phyloP scores from a whole-genome alignment of 2,113 vertebrate genomes.

The Clarias batrachus region DNA sequence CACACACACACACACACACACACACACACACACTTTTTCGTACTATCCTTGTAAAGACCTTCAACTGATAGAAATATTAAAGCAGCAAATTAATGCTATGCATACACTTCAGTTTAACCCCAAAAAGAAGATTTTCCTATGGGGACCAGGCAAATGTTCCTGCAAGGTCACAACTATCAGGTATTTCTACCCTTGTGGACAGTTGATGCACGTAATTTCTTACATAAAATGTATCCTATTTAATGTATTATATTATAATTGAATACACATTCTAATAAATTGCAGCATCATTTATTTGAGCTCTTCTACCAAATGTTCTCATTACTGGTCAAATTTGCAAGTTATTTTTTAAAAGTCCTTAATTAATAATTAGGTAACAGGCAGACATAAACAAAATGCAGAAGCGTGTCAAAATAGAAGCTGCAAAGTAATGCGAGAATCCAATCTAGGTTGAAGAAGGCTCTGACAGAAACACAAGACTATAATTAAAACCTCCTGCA shows the following conservation, averaged over 20 bases:
- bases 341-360: background rate
- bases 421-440: background rate
- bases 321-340: slow-evolving; percentile 24
- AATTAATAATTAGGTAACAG: slow-evolving; percentile 10
- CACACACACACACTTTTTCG: too few species aligned
- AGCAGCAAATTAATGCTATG: too few species aligned
- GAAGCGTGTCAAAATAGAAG: background rate
- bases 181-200: too few species aligned
- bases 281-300: background rate
- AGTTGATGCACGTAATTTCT: too few species aligned
- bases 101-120: too few species aligned
- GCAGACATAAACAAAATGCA: slow-evolving; percentile 1
- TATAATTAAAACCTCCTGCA: background rate
- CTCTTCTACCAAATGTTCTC: background rate
- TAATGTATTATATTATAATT: too few species aligned
- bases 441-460: background rate
- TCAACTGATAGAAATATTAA: too few species aligned
- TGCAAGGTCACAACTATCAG: too few species aligned
- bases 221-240: too few species aligned
- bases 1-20: background rate
- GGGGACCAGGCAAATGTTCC: background rate
- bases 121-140: background rate
- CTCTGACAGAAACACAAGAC: background rate
- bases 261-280: too few species aligned
- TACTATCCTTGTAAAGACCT: background rate